Evolutionary conservation across 2,888 invertebrate genomes (phyloP), one percentile per base, ranked within the genome.

Genomic region (Epiblema foenella): DNA sequence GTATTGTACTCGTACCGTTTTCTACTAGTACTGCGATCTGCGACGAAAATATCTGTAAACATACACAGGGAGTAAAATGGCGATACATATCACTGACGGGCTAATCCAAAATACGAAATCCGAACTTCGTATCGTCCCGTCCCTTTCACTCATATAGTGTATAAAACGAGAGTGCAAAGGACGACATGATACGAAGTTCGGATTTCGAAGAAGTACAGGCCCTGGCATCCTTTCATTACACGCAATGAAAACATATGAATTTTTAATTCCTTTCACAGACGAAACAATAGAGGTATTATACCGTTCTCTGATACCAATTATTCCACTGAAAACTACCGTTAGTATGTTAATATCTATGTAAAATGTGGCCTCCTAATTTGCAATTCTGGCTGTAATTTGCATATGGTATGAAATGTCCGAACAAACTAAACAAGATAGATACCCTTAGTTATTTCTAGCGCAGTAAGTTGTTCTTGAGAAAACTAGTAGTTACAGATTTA

Each of bases 291-390:
- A 39, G 17, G n/a, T 11, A 33, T 17, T n/a, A 33, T 17, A 12
- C n/a, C 39, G 8, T 46, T 46, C n/a, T 46, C 18, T 64, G 52
- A 64, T 51, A 62, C 69, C 49, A 69, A 69, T 69, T 65, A 60
- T 60, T 60, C 68, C 60, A 52, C 51, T 29, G 59, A 70, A 70
- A 70, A 70, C 70, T 66, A 60, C 42, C 46, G 64, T 42, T 65
- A 52, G 52, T 65, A 60, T 60, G 64, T 54, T 64, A 70, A 59
- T 70, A 60, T 70, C 33, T 69, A 52, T 69, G 58, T 70, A 54
- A 70, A 70, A 70, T 70, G 54, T 70, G 70, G 70, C 54, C 70
- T 65, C 65, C 58, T 11, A 64, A 70, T 70, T 70, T 65, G 65
- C 70, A 70, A 70, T 65, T 70, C 70, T 52, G 65, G n/a, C 29